Base-by-base conservation (phyloP, 2,888 invertebrate genomes). In the Scaptomyza flava region DNA sequence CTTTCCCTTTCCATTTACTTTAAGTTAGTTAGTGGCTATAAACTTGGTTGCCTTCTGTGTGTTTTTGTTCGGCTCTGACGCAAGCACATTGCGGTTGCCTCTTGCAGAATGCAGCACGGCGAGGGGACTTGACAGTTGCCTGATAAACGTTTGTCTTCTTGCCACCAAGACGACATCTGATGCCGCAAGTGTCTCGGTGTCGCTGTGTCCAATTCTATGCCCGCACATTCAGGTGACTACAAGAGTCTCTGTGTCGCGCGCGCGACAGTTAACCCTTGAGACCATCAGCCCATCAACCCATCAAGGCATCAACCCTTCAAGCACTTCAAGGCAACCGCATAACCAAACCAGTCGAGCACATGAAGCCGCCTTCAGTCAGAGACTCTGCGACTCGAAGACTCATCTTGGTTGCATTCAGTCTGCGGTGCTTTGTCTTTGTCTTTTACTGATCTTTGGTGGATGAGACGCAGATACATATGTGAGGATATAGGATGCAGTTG, bases 301-400 rank as follows among this genome's bases (percentile, higher is more conserved):
- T 14, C 46, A 36, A 2, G 17, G 42, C 27, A 17, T 41, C 61
- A 38, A 59, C 70, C 66, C 66, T 60, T 71, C 62, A 53, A 72
- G 73, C 76, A 77, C 83, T 80, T 77, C 17, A 70, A 78, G 77
- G 30, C 73, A 66, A 85, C 81, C 81, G 56, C 85, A 81, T 54
- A 71, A 72, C 70, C 76, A 67, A 64, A 51, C 52, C 67, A 70
- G 76, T 60, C 68, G 50, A 80, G 69, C 76, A 73, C 60, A 65
- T 65, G 67, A 71, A 76, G 79, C 66, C 61, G 31, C 50, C 51
- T 46, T 41, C 41, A 61, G 68, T 56, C 52, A 34, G 54, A 57
- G 43, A 23, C 36, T 31, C 47, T 41, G 27, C 33, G 27, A 46
- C 46, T 14, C 41, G 23, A 53, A 33, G 43, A 20, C 57, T 27